Conservation (phyloP, 1,140 invertebrate genomes). For the Cheumatopsyche charites region DNA sequence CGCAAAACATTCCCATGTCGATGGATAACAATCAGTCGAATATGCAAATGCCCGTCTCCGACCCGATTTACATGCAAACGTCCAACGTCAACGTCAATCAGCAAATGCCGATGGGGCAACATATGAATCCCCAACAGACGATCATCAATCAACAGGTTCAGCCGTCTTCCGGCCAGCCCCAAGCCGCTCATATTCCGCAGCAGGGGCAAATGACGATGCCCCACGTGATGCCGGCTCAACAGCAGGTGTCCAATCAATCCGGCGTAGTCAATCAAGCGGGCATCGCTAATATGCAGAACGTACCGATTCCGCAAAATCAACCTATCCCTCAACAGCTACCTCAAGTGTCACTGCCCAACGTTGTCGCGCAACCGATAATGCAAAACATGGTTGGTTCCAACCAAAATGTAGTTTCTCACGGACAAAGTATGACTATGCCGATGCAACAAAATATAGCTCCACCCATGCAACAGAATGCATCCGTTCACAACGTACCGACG, state of each 20-base stretch:
- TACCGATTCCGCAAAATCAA: slow-evolving; percentile 43
- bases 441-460: slow-evolving; percentile 58
- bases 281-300: slow-evolving; percentile 45
- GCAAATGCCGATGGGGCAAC: slow-evolving; percentile 56
- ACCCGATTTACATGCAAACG: slow-evolving; percentile 60
- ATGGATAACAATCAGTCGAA: slow-evolving; percentile 61
- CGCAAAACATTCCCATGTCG: slow-evolving; percentile 63
- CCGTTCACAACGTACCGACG: slow-evolving; percentile 51
- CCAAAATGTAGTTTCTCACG: slow-evolving; percentile 42
- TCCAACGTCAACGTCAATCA: slow-evolving; percentile 54
- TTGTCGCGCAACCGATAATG: slow-evolving; percentile 46
- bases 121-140: slow-evolving; percentile 55
- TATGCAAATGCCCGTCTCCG: slow-evolving; percentile 61
- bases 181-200: slow-evolving; percentile 46
- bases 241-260: slow-evolving; percentile 36
- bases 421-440: slow-evolving; percentile 60
- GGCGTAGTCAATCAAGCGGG: slow-evolving; percentile 37
- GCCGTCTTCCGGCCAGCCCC: slow-evolving; percentile 32
- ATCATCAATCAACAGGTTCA: slow-evolving; percentile 54
- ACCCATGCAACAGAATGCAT: slow-evolving; percentile 55
- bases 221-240: slow-evolving; percentile 57
- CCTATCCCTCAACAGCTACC: slow-evolving; percentile 52
- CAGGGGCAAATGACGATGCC: slow-evolving; percentile 57
- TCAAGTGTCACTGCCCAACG: slow-evolving; percentile 51
- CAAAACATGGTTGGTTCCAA: slow-evolving; percentile 46